Conservation (phyloP, 1,140 invertebrate genomes). For the Dreissena polymorpha region DNA sequence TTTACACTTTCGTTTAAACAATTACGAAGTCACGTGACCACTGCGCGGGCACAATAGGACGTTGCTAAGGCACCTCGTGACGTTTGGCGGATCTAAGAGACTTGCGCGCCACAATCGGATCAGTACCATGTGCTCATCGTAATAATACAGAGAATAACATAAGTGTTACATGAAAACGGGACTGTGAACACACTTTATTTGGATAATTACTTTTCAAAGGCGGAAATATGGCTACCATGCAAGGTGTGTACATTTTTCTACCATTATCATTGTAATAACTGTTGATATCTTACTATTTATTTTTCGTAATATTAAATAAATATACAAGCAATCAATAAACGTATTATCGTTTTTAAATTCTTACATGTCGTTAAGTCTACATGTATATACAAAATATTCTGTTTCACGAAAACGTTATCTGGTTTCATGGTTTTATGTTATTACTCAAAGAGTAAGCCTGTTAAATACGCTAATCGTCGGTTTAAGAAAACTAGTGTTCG, state of each 20-base stretch:
- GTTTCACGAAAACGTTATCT: no score
- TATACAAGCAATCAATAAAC: no score
- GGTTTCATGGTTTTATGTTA: no score
- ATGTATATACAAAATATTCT: no score
- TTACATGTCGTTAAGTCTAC: no score
- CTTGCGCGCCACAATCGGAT: not conserved
- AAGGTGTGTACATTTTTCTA: conserved; percentile 15
- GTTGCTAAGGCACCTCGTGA: conserved; percentile 37
- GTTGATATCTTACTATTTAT: no score
- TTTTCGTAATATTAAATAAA: no score
- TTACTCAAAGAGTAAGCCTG: no score
- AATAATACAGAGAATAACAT: not conserved
- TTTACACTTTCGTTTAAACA: conserved; percentile 46
- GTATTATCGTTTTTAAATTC: no score
- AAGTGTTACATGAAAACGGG: conserved; percentile 6
- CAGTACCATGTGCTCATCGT: conserved; percentile 4
- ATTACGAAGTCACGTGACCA: conserved; percentile 35
- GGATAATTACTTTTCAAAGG: conserved; percentile 8
- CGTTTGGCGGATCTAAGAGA: conserved; percentile 11
- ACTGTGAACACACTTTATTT: not conserved
- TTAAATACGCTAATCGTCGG: no score
- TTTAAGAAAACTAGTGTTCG: no score
- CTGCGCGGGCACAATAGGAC: conserved; percentile 13
- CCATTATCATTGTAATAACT: not conserved
- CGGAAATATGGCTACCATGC: conserved; percentile 28